These are phyloP conservation scores for Terebella lapidaria DNA, from an alignment of 2,888 invertebrate species.

Conservation along the genomic window DNA sequence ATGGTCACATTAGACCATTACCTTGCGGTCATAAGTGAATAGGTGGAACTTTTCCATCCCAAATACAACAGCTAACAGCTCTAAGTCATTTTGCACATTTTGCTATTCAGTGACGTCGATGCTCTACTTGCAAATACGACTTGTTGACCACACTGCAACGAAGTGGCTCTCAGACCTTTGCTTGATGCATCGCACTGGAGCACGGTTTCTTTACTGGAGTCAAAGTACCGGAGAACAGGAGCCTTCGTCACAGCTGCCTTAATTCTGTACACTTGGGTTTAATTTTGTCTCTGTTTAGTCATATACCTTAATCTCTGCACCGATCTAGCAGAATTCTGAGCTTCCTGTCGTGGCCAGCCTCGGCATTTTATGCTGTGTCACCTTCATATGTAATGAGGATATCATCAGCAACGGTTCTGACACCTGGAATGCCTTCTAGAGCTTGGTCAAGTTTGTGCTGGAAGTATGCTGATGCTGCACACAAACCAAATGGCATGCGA, in stretches of 20 bases:
- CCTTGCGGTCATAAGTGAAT: slow-evolving; percentile 39
- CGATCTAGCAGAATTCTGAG: slow-evolving; percentile 15
- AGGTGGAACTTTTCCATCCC: slow-evolving; percentile 47
- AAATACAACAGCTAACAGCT: slow-evolving; percentile 39
- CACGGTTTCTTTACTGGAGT: not conserved
- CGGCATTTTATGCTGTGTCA: slow-evolving; percentile 1
- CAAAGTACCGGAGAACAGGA: slow-evolving; percentile 6
- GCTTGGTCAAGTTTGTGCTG: slow-evolving; percentile 22
- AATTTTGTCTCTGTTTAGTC: no score
- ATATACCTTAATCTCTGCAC: slow-evolving; percentile 12
- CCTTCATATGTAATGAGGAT: slow-evolving; percentile 22
- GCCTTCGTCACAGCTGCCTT: slow-evolving; percentile 13
- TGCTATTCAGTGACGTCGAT: slow-evolving; percentile 42
- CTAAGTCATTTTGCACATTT: slow-evolving; percentile 45
- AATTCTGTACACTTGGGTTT: no score
- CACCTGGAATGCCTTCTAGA: slow-evolving; percentile 24
- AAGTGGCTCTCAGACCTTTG: slow-evolving; percentile 17
- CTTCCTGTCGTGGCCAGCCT: slow-evolving; percentile 20
- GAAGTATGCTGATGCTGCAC: slow-evolving; percentile 21
- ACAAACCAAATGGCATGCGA: slow-evolving; percentile 26
- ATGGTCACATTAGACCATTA: slow-evolving; percentile 45
- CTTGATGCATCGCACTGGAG: slow-evolving; percentile 5
- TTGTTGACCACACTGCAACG: slow-evolving; percentile 38
- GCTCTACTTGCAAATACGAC: slow-evolving; percentile 48
- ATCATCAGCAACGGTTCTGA: slow-evolving; percentile 25